Base-by-base conservation (phyloP, 2,888 invertebrate genomes). In the Abrostola tripartita region DNA sequence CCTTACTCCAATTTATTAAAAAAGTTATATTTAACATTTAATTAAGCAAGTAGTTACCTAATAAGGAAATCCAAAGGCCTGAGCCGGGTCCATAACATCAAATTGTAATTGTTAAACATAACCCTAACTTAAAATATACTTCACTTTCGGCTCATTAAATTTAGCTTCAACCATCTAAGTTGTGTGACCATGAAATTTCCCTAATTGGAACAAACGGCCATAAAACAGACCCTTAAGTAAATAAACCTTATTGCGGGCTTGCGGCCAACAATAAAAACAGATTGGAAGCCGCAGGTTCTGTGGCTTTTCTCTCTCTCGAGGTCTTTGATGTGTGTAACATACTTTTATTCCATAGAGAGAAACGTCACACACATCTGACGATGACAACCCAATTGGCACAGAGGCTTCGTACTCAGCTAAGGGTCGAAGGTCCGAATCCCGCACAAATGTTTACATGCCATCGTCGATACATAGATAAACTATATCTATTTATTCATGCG, bases 221-320 rank as follows among this genome's bases (percentile, higher is more conserved):
- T 68, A 66, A 68, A 74, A 74, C 62, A 78, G 61, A 52, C 62
- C 61, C 65, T 60, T 61, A 67, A 68, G 75, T 71, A 71, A 74
- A 78, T 71, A 71, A 71, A 65, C 60, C 65, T 71, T 71, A 74
- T 59, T 59, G 61, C 10, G 53, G 51, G 51, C 37, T 73, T 50
- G 52, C 37, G 57, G 63, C 52, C 54, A 57, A 71, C 68, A 68
- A 74, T 77, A 74, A 74, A 70, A 68, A 65, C 59, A 59, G 65
- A 78, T 78, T 78, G 61, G 38, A 68, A 57, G 38, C 53, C 60
- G 35, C 66, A 49, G 56, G 52, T 58, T 67, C 40, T 47, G 37
- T 10, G 54, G 51, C 10, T 61, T 61, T 54, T 9, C 36, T 40
- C 10, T 58, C 35, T 51, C 24, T 50, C 37, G 35, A 35, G n/a